Base-by-base conservation (phyloP, 2,888 invertebrate species). In the Microchrysa polita region DNA sequence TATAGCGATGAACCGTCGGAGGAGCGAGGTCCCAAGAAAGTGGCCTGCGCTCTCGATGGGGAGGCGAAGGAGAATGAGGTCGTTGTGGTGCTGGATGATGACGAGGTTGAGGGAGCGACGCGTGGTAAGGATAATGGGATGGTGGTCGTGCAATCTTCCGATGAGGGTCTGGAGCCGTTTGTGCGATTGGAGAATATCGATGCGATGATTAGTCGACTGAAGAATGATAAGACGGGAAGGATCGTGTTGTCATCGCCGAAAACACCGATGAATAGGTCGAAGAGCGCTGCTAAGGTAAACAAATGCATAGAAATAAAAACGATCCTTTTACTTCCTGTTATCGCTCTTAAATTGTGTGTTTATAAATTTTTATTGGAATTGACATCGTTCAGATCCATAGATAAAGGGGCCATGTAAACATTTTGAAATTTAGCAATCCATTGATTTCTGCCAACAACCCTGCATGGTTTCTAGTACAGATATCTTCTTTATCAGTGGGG, bases 1-100 rank as follows among this genome's bases (percentile, higher is more conserved):
- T 83, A 79, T 53, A 44, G 61, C 5, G 20, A 27, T 7, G 73
- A 79, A 23, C 77, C 75, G 0, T 44, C 16, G 20, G 48, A 55
- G 14, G 23, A 22, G 14, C 69, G 71, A 60, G 27, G 57, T 23
- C 2, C 60, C 7, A 52, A 74, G 20, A 74, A 53, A 10, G 20
- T 59, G 10, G 44, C 59, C 14, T 52, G 61, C 16, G 60, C 65
- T 40, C 55, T 18, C 16, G 73, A 67, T 1, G 71, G 69, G n/a
- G 52, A 59, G n/a, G 23, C 71, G 7, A 69, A 69, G 57, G 69
- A 69, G 42, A 69, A 69, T 22, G 20, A 69, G 20, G 44, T 67
- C 5, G 22, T 63, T 34, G 23, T 72, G 10, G 16, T 74, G 27
- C 67, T 72, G 14, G 73, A 74, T 23, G 67, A 72, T 16, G 75